Evolutionary conservation across 2,888 invertebrate species (phyloP).

Genomic region (Tanytarsus gracilentus): DNA sequence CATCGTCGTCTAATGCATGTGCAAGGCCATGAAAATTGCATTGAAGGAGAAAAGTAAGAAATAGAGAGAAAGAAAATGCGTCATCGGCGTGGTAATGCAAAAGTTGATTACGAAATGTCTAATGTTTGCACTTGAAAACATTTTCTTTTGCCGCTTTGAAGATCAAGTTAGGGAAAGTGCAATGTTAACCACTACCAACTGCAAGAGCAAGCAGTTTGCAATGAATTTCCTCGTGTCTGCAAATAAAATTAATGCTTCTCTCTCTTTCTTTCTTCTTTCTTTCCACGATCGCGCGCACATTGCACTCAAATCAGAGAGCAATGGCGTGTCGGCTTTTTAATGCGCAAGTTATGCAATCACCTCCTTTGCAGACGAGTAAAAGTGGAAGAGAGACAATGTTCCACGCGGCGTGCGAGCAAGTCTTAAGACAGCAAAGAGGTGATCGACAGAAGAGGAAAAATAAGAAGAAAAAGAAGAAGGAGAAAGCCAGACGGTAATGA

Average conservation of each 20-base stretch:
- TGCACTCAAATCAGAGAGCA: no score
- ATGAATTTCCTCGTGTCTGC: not conserved
- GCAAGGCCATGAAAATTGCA: no score
- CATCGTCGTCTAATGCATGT: no score
- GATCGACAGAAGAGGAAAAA: no score
- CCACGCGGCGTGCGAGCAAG: no score
- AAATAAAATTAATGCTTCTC: not conserved
- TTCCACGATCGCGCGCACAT: not conserved
- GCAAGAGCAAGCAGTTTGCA: no score
- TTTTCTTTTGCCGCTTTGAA: not conserved
- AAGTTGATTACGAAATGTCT: no score
- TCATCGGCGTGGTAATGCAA: no score
- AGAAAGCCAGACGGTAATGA: not conserved
- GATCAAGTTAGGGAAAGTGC: not conserved
- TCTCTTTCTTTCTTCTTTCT: not conserved
- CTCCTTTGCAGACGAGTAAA: conserved; percentile 4
- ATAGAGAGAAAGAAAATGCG: no score
- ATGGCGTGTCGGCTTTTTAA: conserved; percentile 1
- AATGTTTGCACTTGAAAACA: not conserved
- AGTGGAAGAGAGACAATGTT: no score
- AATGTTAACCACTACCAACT: not conserved
- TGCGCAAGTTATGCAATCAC: not conserved
- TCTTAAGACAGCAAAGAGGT: no score
- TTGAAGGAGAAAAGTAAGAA: no score
- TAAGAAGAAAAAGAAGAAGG: conserved; percentile 5